Evolutionary conservation across 2,113 vertebrate genomes (phyloP).

Genomic region (Rhinolophus sinicus): DNA sequence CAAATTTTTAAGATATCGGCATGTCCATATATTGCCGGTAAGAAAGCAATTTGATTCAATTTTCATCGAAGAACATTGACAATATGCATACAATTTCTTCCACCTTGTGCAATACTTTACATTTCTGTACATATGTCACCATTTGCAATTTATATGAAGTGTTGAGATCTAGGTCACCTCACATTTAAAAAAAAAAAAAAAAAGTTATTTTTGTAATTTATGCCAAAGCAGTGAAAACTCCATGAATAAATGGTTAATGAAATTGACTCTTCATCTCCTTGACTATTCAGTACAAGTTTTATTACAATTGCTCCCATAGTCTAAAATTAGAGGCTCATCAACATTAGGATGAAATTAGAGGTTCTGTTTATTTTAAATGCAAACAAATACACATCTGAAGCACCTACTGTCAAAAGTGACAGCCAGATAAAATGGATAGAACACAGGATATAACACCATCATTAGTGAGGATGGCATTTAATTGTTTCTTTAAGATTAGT

Average conservation of each 20-base stretch:
- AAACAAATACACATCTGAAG: background rate
- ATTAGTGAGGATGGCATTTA: background rate
- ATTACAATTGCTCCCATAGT: background rate
- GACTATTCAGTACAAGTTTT: background rate
- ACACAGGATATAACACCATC: background rate
- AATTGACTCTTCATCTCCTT: background rate
- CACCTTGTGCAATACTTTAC: background rate
- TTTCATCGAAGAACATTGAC: slow-evolving; percentile 44
- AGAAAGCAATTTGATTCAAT: slow-evolving; percentile 51
- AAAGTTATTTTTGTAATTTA: slow-evolving; percentile 43
- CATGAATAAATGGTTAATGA: background rate
- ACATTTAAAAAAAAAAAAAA: background rate
- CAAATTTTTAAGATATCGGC: background rate
- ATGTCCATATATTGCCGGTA: background rate
- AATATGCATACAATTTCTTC: background rate
- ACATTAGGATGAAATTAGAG: background rate
- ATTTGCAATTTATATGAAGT: slow-evolving; percentile 26
- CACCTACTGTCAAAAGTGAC: background rate
- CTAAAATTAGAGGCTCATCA: background rate
- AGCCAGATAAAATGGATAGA: background rate
- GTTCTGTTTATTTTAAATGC: background rate
- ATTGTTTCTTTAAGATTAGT: background rate
- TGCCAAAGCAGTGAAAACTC: background rate
- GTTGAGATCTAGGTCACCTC: slow-evolving; percentile 39
- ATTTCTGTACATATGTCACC: slow-evolving; percentile 17